phyloP scores from a whole-genome alignment of 1,140 invertebrate genomes.

The Drosophila sproati region DNA sequence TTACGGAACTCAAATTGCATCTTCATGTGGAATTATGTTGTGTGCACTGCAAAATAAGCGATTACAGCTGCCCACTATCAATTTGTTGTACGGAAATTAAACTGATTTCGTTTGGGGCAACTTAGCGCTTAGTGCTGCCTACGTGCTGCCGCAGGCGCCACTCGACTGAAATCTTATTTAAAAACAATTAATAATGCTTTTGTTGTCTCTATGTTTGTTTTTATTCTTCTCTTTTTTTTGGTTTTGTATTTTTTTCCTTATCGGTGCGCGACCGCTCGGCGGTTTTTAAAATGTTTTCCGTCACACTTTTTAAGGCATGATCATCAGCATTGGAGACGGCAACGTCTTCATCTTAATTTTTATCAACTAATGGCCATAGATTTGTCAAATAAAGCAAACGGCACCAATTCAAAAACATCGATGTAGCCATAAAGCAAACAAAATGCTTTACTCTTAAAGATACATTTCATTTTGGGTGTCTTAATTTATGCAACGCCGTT shows the following conservation, averaged over 20 bases:
- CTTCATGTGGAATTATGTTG: constrained; percentile 47
- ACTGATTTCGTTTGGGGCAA: constrained; percentile 38
- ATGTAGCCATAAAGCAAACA: constrained; percentile 52
- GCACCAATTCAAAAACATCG: constrained; percentile 38
- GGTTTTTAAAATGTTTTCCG: constrained; percentile 67
- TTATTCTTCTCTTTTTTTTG: too few relatives aligned
- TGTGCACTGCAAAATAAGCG: constrained; percentile 31
- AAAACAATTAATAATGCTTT: constrained; percentile 71
- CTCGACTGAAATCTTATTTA: constrained; percentile 56
- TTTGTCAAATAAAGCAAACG: constrained; percentile 59
- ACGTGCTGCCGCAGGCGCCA: constrained; percentile 67
- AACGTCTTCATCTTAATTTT: constrained; percentile 58
- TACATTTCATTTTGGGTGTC: constrained; percentile 55
- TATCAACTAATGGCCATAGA: constrained; percentile 76
- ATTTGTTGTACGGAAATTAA: constrained; percentile 60
- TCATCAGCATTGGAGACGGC: constrained; percentile 20
- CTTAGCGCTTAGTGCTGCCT: not conserved
- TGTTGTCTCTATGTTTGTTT: not conserved
- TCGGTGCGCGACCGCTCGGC: constrained; percentile 42
- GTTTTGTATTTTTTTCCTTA: constrained; percentile 29
- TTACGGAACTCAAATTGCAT: constrained; percentile 62
- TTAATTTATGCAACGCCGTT: constrained; percentile 74
- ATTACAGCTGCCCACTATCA: constrained; percentile 43
- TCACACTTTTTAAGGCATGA: constrained; percentile 56
- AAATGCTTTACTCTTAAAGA: constrained; percentile 67